phyloP scores from a whole-genome alignment of 2,113 vertebrate species.

The Genyomyrus donnyi region DNA sequence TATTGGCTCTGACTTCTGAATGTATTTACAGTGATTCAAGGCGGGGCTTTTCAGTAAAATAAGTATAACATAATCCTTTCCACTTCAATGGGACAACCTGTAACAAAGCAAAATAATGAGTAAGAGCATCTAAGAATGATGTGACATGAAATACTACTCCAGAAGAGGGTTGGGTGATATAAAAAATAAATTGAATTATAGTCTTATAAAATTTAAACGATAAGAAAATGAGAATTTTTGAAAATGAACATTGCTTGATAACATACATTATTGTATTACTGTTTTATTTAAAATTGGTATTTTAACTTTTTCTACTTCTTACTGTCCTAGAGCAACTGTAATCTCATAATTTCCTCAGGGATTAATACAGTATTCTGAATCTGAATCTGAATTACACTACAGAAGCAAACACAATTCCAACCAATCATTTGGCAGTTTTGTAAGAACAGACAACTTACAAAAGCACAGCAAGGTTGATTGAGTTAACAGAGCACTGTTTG shows the following conservation, averaged over 20 bases:
- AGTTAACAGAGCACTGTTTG: not conserved
- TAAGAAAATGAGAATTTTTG: not conserved
- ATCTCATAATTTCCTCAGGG: too few relatives aligned
- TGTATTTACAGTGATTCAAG: slow-evolving; percentile 60
- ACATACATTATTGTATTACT: not conserved
- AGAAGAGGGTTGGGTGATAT: not conserved
- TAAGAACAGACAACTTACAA: not conserved
- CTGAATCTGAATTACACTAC: not conserved
- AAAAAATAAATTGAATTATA: not conserved
- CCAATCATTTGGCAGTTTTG: too few relatives aligned
- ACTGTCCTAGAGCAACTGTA: too few relatives aligned
- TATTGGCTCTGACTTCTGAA: slow-evolving; percentile 61
- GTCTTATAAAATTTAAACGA: not conserved
- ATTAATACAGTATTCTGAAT: too few relatives aligned
- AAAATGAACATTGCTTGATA: not conserved
- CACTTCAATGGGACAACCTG: not conserved
- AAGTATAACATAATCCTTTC: slow-evolving; percentile 25
- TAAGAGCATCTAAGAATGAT: not conserved
- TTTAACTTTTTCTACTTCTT: too few relatives aligned
- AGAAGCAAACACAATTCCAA: not conserved
- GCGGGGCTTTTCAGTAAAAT: slow-evolving; percentile 53
- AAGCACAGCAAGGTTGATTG: not conserved
- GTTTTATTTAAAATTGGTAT: too few relatives aligned
- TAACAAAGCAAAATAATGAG: not conserved
- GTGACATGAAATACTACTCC: not conserved